Base-by-base conservation (phyloP, 2,797 vertebrate genomes). In the Catharus ustulatus region DNA sequence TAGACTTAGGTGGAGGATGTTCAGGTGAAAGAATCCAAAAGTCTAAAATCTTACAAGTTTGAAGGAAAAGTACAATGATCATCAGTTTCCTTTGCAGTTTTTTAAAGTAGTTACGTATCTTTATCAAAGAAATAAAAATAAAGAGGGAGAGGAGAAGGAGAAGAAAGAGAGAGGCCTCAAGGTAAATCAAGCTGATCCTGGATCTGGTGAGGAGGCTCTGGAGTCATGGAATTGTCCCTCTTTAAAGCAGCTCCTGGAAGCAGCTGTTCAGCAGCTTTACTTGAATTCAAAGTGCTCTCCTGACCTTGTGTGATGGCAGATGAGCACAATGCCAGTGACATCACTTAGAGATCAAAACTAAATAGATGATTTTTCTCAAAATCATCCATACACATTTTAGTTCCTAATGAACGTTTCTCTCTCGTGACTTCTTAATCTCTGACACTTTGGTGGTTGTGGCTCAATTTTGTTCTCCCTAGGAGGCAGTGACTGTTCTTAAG, bases 211-310 rank as follows among this genome's bases (percentile, higher is more conserved):
- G 76, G 64, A 82, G 40, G 16, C 5, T 90, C 55, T 73, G 59
- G n/a, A 52, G 43, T 73, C 71, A 58, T 12, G 36, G 23, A 51
- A 76, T 40, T 23, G 10, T 71, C 38, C 49, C 20, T 84, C 48
- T 75, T 40, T 51, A 45, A 89, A 91, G 74, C 43, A 87, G 51
- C 22, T 72, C 30, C 32, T 51, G 63, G 48, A 94, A 90, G 45
- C 27, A 80, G 30, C 76, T 84, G 40, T 94, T 95, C 79, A 92
- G n/a, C 45, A 92, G 78, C 84, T 90, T 91, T 90, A 24, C 83
- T 58, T 88, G 69, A 80, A 94, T 89, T 92, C 49, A 54, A 82
- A 95, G 52, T 73, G 64, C 30, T 95, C 34, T 94, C 38, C 69
- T 89, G 86, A 94, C 84, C 90, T 95, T 74, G 69, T 34, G 11